A percentile compares a stretch with the other conserved stretches of the same genome.
Evolutionary conservation across 2,797 vertebrate species (phyloP).

Genomic region (Forpus xanthops): DNA sequence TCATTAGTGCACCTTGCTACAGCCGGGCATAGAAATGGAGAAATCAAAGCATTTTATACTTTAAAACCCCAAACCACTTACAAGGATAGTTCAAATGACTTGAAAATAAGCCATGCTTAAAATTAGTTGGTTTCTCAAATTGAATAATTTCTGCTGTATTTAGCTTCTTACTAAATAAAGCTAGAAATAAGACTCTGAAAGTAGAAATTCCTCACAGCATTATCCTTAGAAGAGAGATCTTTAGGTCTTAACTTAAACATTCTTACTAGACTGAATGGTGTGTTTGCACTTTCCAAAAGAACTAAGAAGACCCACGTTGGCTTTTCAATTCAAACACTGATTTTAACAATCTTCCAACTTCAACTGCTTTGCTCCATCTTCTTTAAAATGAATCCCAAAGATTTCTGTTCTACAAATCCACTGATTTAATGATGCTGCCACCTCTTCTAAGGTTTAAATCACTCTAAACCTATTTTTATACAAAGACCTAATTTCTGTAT

Average conservation of each 20-base stretch:
- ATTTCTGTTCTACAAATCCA: not conserved
- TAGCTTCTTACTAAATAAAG: not conserved
- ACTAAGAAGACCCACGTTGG: not conserved
- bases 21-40: not conserved
- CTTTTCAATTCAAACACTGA: conserved; percentile 9
- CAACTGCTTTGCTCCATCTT: not conserved
- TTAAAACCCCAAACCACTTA: not conserved
- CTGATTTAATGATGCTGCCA: not conserved
- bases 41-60: not conserved
- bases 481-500: not conserved
- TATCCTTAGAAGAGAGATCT: not conserved
- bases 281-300: not conserved
- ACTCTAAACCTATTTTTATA: not conserved
- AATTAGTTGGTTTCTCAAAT: not conserved
- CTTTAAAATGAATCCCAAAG: not conserved
- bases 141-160: not conserved
- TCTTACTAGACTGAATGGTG: not conserved
- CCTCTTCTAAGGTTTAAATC: not conserved
- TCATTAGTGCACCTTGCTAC: not conserved
- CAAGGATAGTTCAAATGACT: not conserved
- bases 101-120: not conserved
- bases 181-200: not conserved
- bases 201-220: not conserved
- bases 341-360: not conserved
- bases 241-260: not conserved